Percentiles rank a stretch among this genome's conserved stretches.
phyloP scores from a whole-genome alignment of 2,113 vertebrate genomes.

The Prinia subflava region DNA sequence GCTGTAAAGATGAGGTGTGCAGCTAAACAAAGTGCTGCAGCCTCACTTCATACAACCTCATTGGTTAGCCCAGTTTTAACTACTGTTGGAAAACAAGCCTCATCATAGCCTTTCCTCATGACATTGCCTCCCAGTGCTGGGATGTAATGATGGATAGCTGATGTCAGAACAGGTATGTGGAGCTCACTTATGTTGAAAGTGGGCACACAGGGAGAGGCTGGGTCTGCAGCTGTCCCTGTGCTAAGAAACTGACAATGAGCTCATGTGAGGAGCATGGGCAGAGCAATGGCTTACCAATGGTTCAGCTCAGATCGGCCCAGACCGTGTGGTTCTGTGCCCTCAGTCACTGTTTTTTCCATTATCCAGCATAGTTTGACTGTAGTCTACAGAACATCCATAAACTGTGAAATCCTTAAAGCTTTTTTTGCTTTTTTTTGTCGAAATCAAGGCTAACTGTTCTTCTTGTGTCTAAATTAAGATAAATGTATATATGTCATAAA shows the following conservation, averaged over 20 bases:
- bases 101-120: neutral
- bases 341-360: neutral
- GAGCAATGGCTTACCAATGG: neutral
- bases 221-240: neutral
- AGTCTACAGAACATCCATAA: neutral
- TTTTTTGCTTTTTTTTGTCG: neutral
- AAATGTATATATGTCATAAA: neutral
- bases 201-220: accelerated
- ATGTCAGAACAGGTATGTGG: neutral
- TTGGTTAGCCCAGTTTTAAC: neutral
- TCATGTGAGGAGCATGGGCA: neutral
- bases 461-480: neutral
- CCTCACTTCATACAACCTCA: neutral
- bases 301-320: neutral
- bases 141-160: neutral
- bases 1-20: neutral
- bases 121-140: accelerated
- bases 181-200: neutral
- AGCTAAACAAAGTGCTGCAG: neutral
- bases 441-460: neutral
- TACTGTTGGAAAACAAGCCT: neutral
- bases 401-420: neutral
- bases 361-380: neutral
- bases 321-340: neutral
- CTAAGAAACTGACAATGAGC: neutral